These are phyloP conservation scores for Pelosia muscerda DNA, from an alignment of 2,888 invertebrate species.

Conservation along the genomic window DNA sequence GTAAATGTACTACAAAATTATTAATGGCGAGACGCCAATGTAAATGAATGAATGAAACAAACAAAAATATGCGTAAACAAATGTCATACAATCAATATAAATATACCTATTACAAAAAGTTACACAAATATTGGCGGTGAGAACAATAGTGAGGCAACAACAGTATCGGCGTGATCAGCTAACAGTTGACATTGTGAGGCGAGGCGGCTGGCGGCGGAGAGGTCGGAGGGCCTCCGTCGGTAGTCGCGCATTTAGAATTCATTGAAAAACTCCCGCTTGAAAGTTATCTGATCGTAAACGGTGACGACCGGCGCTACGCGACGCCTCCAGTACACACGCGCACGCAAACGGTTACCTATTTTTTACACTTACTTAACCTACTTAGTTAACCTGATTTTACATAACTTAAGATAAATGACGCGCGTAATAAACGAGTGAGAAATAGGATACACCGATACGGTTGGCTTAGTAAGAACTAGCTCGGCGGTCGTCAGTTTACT, in stretches of 20 bases:
- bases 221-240: conserved; percentile 40
- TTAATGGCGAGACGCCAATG: too few species aligned
- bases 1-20: too few species aligned
- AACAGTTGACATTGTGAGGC: conserved; percentile 51
- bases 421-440: too few species aligned
- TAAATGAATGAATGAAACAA: too few species aligned
- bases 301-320: conserved; percentile 54
- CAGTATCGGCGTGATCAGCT: conserved; percentile 64
- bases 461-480: too few species aligned
- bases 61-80: too few species aligned
- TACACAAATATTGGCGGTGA: not conserved
- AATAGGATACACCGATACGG: too few species aligned
- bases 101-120: not conserved
- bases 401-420: too few species aligned
- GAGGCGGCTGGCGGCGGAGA: conserved; percentile 27
- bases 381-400: too few species aligned
- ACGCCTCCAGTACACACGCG: conserved; percentile 28
- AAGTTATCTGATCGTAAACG: conserved; percentile 84
- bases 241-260: conserved; percentile 83
- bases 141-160: conserved; percentile 35
- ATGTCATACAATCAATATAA: too few species aligned
- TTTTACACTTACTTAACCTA: not conserved
- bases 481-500: too few species aligned
- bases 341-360: conserved; percentile 26
- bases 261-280: conserved; percentile 83